Evolutionary conservation across 2,888 invertebrate genomes (phyloP), one percentile per base, ranked within the genome.

Genomic region (Plagodis dolabraria): DNA sequence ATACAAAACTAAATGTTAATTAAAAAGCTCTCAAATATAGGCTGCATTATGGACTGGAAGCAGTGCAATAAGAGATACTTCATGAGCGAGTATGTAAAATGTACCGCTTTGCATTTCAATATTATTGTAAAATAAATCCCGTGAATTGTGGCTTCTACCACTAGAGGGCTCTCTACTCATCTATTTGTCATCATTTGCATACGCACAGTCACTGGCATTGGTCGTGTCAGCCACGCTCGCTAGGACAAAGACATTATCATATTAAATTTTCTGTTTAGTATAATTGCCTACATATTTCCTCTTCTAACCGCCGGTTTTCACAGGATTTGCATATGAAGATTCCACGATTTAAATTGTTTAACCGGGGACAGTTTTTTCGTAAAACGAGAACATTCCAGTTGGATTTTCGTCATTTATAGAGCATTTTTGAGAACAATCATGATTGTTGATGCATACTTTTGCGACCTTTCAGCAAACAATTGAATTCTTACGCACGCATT

Each of bases 251-350:
- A 79, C 79, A 85, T 87, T 86, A 86, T 88, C 83, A 86, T 88
- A 89, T 87, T 88, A 85, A 86, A 88, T 88, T 86, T 82, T 83
- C 81, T 83, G 76, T 86, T 86, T 86, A 83, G 82, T 86, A 77
- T 87, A 88, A 88, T 87, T 87, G 82, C 84, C 76, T 64, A 80
- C 82, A 80, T 80, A 82, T 87, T 83, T 83, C 72, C 75, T 75
- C 74, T 70, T 69, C 71, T 71, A 69, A 76, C 71, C 69, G 61
- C 60, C 69, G 64, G 72, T 72, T 77, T 77, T 74, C 69, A 70
- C 70, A 73, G 67, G 67, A 81, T 85, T 85, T 83, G 76, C 83
- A 85, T 83, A 79, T 70, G 76, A 64, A 70, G 69, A 75, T 38
- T 7, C 12, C 34, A 57, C 46, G 46, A 56, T 51, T 54, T 33